Evolutionary conservation across 2,113 vertebrate species (phyloP), one percentile per base, ranked within the genome.

Genomic region (Tenrec ecaudatus): DNA sequence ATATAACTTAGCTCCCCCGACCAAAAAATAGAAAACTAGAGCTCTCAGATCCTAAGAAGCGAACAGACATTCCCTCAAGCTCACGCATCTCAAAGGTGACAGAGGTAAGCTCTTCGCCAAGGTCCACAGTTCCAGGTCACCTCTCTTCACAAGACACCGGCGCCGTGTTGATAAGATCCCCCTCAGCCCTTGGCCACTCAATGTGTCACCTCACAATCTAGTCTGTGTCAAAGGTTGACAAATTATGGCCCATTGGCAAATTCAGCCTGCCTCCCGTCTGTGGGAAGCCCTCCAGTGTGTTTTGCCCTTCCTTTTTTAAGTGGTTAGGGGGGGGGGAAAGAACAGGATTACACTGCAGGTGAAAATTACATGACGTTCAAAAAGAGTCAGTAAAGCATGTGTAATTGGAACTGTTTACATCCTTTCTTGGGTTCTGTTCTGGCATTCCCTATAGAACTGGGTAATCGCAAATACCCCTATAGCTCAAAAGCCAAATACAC

Each of bases 401-500:
- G 36, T 57, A 58, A 68, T 12, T 12, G n/a, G 58, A 93, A 82
- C 25, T 8, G 27, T 43, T 87, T 57, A 58, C 53, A n/a, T 69
- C 47, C 20, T 36, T 3, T 36, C n/a, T 66, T 1, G 22, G 38
- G 12, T 16, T 78, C 66, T 22, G 78, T 87, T 86, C 78, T 69
- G 6, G 1, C 29, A 58, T 3, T 8, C 6, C n/a, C 0, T 78
- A 43, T 14, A 68, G 27, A 38, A 64, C 3, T 47, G 25, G 85
- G 0, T 23, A 31, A 85, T 9, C 81, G 17, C 47, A 12, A 92
- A 23, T 73, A 60, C 31, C 19, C 14, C 62, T 43, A 20, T 38
- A 6, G 22, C 47, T 66, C 76, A 27, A 90, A 94, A 94, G 9
- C 4, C 75, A 43, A 82, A 97, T 90, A n/a, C 4, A 69, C 4